Percentiles rank a stretch among this genome's conserved stretches.
These are phyloP conservation scores for Cheilosia vernalis DNA, from an alignment of 2,888 invertebrate genomes.

Conservation along the genomic window DNA sequence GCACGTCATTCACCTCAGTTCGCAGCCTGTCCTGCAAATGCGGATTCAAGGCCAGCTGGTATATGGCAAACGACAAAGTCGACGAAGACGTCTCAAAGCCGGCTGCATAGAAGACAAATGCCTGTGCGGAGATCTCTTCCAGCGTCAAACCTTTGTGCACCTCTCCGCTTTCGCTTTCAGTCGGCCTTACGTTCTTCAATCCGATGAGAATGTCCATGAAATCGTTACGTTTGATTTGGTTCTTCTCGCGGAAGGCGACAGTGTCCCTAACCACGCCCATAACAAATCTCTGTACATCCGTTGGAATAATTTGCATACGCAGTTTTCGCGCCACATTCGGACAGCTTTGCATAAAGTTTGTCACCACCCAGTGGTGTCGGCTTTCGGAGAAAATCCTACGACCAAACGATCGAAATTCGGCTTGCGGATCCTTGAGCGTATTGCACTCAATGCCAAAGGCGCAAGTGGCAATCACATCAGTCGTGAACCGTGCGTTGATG, in stretches of 20 bases:
- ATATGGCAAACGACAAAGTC: constrained; percentile 84
- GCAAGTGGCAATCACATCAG: constrained; percentile 84
- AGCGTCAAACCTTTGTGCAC: constrained; percentile 77
- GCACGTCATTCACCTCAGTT: constrained; percentile 81
- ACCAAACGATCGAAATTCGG: background rate
- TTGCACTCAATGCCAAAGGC: constrained; percentile 84
- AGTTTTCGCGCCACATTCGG: constrained; percentile 74
- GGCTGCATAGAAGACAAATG: constrained; percentile 85
- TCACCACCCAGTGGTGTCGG: constrained; percentile 41
- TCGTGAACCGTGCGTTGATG: constrained; percentile 83
- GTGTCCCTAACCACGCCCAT: constrained; percentile 82
- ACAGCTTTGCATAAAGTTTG: constrained; percentile 76
- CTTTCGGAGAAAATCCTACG: background rate
- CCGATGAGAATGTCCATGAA: constrained; percentile 84
- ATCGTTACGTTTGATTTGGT: constrained; percentile 82
- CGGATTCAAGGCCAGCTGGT: constrained; percentile 84
- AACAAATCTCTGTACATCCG: constrained; percentile 78
- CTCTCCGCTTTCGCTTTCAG: background rate
- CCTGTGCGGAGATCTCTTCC: constrained; percentile 84
- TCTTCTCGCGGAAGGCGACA: constrained; percentile 80
- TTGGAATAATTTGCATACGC: background rate
- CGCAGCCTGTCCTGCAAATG: constrained; percentile 83
- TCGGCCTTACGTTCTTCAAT: constrained; percentile 78
- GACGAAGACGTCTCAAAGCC: constrained; percentile 85
- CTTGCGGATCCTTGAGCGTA: constrained; percentile 78